A percentile compares a stretch with the other conserved stretches of the same genome.
These are phyloP conservation scores for Lophura nycthemera DNA, from an alignment of 2,113 vertebrate species.

Conservation along the genomic window DNA sequence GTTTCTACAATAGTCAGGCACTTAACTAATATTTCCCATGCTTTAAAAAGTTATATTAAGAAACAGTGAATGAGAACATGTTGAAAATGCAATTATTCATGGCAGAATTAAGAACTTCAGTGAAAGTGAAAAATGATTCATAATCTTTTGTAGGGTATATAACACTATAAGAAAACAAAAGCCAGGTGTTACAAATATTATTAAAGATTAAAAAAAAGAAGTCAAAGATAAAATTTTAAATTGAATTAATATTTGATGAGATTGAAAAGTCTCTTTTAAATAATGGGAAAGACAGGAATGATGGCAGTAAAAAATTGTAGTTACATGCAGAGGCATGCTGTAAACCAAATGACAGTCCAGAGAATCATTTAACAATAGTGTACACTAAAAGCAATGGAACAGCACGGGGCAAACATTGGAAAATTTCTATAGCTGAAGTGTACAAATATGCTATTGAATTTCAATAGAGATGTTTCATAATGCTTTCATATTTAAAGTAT, in stretches of 20 bases:
- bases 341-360: neutral
- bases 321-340: neutral
- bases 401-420: neutral
- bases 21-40: neutral
- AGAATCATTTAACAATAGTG: neutral
- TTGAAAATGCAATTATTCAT: neutral
- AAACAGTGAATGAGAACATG: neutral
- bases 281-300: neutral
- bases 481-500: neutral
- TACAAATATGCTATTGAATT: neutral
- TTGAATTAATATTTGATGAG: neutral
- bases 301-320: neutral
- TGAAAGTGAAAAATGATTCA: neutral
- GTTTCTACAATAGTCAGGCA: neutral
- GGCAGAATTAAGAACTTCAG: neutral
- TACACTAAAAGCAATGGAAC: neutral
- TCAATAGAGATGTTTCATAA: neutral
- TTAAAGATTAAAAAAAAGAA: constrained; percentile 5
- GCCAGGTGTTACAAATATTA: neutral
- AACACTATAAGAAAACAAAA: constrained; percentile 14
- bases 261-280: constrained; percentile 10
- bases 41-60: neutral
- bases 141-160: neutral
- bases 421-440: neutral
- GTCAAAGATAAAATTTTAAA: constrained; percentile 20